Evolutionary conservation across 1,140 invertebrate genomes (phyloP).

Genomic region (Sipha flava): DNA sequence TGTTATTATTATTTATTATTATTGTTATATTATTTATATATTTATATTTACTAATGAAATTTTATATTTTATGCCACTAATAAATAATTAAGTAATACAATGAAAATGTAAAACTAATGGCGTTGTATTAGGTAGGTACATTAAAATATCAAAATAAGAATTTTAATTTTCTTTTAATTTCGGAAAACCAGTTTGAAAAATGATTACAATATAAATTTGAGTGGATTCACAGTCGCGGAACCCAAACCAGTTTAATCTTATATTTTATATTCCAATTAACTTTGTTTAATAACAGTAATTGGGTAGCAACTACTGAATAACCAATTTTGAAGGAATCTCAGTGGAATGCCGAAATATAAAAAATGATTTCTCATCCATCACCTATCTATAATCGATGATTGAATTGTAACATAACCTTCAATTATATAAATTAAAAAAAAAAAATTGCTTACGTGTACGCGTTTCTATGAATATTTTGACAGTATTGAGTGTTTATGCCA

Average conservation of each 20-base stretch:
- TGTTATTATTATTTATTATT: too few species aligned
- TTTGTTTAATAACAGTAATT: conserved; percentile 24
- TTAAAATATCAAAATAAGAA: background rate
- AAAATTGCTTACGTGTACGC: conserved; percentile 46
- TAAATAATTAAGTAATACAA: too few species aligned
- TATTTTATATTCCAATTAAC: conserved; percentile 20
- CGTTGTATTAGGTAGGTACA: too few species aligned
- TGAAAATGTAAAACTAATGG: too few species aligned
- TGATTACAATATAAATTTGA: background rate
- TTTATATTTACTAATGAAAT: too few species aligned
- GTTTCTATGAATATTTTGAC: conserved; percentile 55
- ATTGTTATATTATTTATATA: too few species aligned
- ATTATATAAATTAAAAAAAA: conserved; percentile 12
- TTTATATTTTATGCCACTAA: too few species aligned
- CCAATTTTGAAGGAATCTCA: background rate
- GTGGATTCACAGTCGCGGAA: background rate
- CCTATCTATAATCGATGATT: background rate
- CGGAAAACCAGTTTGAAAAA: conserved; percentile 11
- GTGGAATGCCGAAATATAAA: background rate
- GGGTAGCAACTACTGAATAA: conserved; percentile 14
- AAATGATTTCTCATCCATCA: background rate
- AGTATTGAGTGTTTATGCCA: conserved; percentile 58
- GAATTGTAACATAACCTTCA: too few species aligned
- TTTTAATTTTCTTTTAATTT: background rate
- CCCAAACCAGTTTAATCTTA: conserved; percentile 17